Percentiles rank a stretch among this genome's conserved stretches.
These are phyloP conservation scores for Hyles euphorbiae DNA, from an alignment of 1,140 invertebrate genomes.

Conservation along the genomic window DNA sequence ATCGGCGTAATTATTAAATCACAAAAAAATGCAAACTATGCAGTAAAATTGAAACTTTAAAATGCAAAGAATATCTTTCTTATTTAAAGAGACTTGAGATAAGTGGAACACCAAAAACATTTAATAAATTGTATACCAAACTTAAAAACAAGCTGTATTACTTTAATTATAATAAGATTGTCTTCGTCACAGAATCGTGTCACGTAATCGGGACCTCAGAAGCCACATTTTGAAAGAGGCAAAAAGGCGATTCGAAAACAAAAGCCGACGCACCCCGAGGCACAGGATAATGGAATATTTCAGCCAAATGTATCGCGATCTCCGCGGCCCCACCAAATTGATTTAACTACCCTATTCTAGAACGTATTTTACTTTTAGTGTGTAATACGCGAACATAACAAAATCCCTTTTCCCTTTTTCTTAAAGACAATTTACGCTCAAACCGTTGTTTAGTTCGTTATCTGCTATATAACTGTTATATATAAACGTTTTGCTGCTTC, in stretches of 20 bases:
- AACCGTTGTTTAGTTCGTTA: slow-evolving; percentile 16
- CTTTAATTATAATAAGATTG: not conserved
- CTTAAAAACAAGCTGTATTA: too few relatives aligned
- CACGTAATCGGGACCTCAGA: slow-evolving; percentile 10
- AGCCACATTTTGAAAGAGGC: not conserved
- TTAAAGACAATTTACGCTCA: slow-evolving; percentile 12
- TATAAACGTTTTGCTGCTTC: too few relatives aligned
- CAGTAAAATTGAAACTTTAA: too few relatives aligned
- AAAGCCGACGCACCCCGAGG: slow-evolving; percentile 8
- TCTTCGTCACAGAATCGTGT: not conserved
- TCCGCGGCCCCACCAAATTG: slow-evolving; percentile 28
- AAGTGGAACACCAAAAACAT: too few relatives aligned
- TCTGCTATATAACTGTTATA: slow-evolving; percentile 9
- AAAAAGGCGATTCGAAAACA: slow-evolving; percentile 13
- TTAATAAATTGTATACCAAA: too few relatives aligned
- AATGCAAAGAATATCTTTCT: too few relatives aligned
- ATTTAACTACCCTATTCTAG: slow-evolving; percentile 27
- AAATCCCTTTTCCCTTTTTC: slow-evolving; percentile 5
- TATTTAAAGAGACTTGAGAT: too few relatives aligned
- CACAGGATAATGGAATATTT: slow-evolving; percentile 21
- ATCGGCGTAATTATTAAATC: too few relatives aligned
- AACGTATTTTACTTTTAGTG: slow-evolving; percentile 24
- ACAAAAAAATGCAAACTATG: too few relatives aligned
- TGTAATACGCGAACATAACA: slow-evolving; percentile 11
- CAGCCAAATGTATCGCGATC: slow-evolving; percentile 26